Evolutionary conservation across 1,140 invertebrate genomes (phyloP).

Genomic region (Macrostomum lignano): DNA sequence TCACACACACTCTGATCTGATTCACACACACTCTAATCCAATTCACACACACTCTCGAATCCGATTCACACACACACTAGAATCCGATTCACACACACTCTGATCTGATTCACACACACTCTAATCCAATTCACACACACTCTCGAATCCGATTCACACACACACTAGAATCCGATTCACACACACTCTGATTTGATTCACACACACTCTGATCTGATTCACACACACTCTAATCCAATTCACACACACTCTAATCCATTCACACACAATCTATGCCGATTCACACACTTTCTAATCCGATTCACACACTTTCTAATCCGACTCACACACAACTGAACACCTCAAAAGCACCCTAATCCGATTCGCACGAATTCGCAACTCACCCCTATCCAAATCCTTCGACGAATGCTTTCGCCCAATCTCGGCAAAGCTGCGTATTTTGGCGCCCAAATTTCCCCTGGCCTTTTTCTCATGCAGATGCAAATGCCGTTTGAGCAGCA

Average conservation of each 20-base stretch:
- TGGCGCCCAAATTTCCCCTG: constrained; percentile 32
- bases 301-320: no score
- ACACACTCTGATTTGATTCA: no score
- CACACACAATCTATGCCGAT: constrained; percentile 5
- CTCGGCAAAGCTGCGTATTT: constrained; percentile 73
- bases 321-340: constrained; percentile 4
- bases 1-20: no score
- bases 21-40: no score
- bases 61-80: no score
- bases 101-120: no score
- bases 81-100: no score
- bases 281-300: no score
- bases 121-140: no score
- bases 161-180: no score
- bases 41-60: no score
- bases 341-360: constrained; percentile 3
- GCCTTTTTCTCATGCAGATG: constrained; percentile 51
- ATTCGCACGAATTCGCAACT: constrained; percentile 8
- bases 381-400: constrained; percentile 34
- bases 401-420: constrained; percentile 80
- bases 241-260: neutral
- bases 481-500: constrained; percentile 56
- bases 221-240: neutral
- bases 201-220: neutral
- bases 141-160: no score